phyloP scores from a whole-genome alignment of 2,113 vertebrate species.

The Sialia sialis region DNA sequence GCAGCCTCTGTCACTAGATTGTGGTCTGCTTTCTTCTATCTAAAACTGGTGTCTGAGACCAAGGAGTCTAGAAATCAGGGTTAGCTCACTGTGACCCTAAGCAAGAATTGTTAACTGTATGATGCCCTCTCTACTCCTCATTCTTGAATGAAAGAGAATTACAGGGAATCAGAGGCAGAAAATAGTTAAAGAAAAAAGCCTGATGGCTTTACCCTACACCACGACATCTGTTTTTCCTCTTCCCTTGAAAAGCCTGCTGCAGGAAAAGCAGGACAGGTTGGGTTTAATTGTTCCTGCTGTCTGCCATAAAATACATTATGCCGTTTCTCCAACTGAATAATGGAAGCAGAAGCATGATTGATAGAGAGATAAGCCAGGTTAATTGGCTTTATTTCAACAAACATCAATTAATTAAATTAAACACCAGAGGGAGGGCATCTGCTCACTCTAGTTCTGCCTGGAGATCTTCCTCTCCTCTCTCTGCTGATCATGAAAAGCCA shows the following conservation, averaged over 20 bases:
- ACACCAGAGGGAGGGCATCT: constrained; percentile 44
- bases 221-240: neutral
- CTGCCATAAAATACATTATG: constrained; percentile 25
- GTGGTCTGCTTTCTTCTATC: neutral
- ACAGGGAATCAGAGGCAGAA: neutral
- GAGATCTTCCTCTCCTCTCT: neutral
- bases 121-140: neutral
- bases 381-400: constrained; percentile 63
- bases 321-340: constrained; percentile 30
- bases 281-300: constrained; percentile 30
- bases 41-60: neutral
- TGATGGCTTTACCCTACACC: neutral
- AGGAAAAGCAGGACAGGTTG: constrained; percentile 6
- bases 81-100: neutral
- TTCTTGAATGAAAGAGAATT: neutral
- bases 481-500: neutral
- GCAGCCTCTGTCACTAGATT: neutral
- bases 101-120: neutral
- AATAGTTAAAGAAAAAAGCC: neutral
- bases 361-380: constrained; percentile 58
- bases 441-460: neutral
- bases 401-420: constrained; percentile 63
- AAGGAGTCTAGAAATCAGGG: neutral
- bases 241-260: neutral
- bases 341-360: constrained; percentile 36